phyloP scores from a whole-genome alignment of 2,888 invertebrate genomes.

The Perizoma affinitatum region DNA sequence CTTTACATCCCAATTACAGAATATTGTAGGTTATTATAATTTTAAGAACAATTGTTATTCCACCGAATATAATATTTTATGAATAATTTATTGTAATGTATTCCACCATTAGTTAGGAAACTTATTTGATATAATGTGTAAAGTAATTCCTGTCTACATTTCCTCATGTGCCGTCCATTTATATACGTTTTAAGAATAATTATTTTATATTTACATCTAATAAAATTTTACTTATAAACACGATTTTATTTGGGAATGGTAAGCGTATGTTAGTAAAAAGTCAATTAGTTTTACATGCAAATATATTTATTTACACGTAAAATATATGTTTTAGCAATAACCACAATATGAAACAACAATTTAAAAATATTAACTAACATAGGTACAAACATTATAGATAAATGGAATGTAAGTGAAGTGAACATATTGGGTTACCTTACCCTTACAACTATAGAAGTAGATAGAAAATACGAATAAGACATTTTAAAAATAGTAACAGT shows the following conservation, averaged over 20 bases:
- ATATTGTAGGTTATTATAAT: too few species aligned
- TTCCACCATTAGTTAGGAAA: too few species aligned
- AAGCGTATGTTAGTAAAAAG: background rate
- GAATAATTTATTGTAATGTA: too few species aligned
- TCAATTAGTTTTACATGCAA: background rate
- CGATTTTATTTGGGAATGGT: background rate
- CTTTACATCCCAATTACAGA: too few species aligned
- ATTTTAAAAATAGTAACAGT: constrained; percentile 9
- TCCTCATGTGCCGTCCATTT: constrained; percentile 28
- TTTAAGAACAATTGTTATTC: too few species aligned
- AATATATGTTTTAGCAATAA: constrained; percentile 34
- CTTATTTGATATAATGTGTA: too few species aligned
- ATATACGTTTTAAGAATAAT: constrained; percentile 7
- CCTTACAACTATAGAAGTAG: constrained; percentile 13
- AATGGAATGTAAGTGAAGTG: constrained; percentile 15
- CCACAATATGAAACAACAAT: constrained; percentile 32
- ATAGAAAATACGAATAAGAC: constrained; percentile 14
- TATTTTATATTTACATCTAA: background rate
- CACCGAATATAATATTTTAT: too few species aligned
- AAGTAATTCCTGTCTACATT: too few species aligned
- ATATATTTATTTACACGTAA: constrained; percentile 27
- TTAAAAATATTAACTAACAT: constrained; percentile 14
- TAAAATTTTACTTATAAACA: background rate
- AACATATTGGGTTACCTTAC: constrained; percentile 7
- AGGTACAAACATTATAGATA: background rate